Conservation (phyloP, 2,113 vertebrate genomes). For the Amblyopsis rosae region DNA sequence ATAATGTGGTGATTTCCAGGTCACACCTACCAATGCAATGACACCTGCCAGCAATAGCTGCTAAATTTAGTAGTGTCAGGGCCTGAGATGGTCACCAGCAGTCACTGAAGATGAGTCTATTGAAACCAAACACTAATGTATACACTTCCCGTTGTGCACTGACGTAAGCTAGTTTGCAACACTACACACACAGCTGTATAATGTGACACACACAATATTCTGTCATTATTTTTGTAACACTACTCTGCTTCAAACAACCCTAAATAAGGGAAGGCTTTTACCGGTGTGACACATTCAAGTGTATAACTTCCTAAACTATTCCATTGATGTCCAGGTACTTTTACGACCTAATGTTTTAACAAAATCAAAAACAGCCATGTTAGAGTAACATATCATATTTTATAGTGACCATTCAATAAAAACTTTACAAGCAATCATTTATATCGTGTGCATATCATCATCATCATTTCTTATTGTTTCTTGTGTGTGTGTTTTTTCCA, state of each 20-base stretch:
- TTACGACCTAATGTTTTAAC: too few relatives aligned
- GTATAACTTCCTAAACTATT: neutral
- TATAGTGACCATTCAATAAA: too few relatives aligned
- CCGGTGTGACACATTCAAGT: neutral
- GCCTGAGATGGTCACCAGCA: conserved; percentile 38
- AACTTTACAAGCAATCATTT: too few relatives aligned
- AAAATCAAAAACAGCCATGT: too few relatives aligned
- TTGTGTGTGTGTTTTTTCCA: conserved; percentile 10
- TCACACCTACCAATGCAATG: neutral
- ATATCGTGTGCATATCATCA: neutral
- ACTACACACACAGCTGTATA: conserved; percentile 43
- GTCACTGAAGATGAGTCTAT: conserved; percentile 35
- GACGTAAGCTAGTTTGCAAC: conserved; percentile 46
- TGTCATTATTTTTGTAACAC: conserved; percentile 16
- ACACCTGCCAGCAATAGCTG: conserved; percentile 21
- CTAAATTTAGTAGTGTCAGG: conserved; percentile 58
- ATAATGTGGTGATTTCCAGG: conserved; percentile 10
- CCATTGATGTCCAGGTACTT: too few relatives aligned
- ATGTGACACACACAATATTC: conserved; percentile 8
- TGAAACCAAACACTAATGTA: conserved; percentile 63
- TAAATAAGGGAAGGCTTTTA: conserved; percentile 20
- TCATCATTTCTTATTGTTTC: too few relatives aligned
- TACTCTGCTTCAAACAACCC: conserved; percentile 11
- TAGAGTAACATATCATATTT: too few relatives aligned
- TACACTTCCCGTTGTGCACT: conserved; percentile 51